These are phyloP conservation scores for Arbacia lixula DNA, from an alignment of 53 echinoderm and acorn worm species.

Conservation along the genomic window DNA sequence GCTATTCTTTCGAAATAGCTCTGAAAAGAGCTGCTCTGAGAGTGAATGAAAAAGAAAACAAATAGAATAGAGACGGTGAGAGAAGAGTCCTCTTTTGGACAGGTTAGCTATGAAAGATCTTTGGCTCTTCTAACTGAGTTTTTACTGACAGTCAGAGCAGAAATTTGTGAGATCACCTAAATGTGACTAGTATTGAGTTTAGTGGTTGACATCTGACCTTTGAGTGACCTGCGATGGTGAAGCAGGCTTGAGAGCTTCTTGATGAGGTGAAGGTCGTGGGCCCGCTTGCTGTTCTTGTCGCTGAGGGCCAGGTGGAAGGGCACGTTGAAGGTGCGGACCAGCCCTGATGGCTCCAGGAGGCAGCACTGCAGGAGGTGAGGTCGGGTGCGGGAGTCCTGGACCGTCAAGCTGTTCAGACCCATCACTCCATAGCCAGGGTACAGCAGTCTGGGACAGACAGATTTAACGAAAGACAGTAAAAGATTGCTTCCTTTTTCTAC, in stretches of 20 bases:
- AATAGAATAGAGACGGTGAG: too few species aligned
- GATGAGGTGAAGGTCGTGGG: conserved; percentile 93
- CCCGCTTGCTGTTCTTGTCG: conserved; percentile 98
- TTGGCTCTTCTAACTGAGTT: too few species aligned
- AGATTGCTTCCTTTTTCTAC: too few species aligned
- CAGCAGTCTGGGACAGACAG: conserved; percentile 74
- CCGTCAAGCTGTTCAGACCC: conserved; percentile 82
- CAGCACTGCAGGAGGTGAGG: conserved; percentile 84
- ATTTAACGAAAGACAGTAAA: too few species aligned
- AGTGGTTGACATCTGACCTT: conserved; percentile 64
- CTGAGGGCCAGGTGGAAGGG: conserved; percentile 99
- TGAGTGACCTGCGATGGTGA: conserved; percentile 83
- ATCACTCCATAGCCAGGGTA: conserved; percentile 90
- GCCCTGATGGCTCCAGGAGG: conserved; percentile 81
- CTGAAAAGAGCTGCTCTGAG: too few species aligned
- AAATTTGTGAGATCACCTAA: too few species aligned
- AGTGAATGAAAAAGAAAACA: too few species aligned
- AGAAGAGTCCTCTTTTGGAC: too few species aligned
- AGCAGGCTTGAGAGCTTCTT: conserved; percentile 96
- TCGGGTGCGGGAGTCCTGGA: conserved; percentile 76
- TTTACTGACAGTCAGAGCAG: too few species aligned
- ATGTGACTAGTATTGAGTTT: not conserved
- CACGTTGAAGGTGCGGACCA: conserved; percentile 82
- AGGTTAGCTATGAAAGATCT: too few species aligned
- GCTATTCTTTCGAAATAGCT: too few species aligned